Evolutionary conservation across 37 sponge, comb jelly and placozoan genomes (phyloP), one percentile per base, ranked within the genome.

Genomic region (Aphrocallistes beatrix): DNA sequence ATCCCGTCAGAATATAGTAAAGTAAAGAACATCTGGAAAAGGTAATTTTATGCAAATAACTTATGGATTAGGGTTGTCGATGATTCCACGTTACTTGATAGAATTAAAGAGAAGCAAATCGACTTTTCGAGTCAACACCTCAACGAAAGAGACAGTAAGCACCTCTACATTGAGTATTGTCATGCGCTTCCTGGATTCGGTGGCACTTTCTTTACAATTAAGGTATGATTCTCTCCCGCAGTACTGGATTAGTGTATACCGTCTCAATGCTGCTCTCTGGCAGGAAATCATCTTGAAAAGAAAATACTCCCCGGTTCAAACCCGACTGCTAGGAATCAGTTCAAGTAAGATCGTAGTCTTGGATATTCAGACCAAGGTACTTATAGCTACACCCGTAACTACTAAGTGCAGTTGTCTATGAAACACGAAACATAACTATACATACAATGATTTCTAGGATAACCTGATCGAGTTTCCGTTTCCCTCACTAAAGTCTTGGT

Each of bases 61-160:
- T 47, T 17, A 47, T 47, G 17, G 13, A 17, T 47, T 21, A 13
- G 10, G 75, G 10, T 60, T 42, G 32, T 60, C 17, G n/a, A n/a
- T n/a, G n/a, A n/a, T n/a, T n/a, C n/a, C n/a, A n/a, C n/a, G n/a
- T n/a, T n/a, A n/a, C n/a, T n/a, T n/a, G n/a, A n/a, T 60, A 60
- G 75, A 60, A 13, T 60, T 1, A 60, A 13, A 60, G 75, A 60
- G 25, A 60, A 60, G n/a, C 75, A 60, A 32, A 6, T 13, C 34
- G 75, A 60, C 6, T 60, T 25, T 13, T 3, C 75, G 3, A 19
- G 86, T 75, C 23, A 51, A 75, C 13, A 51, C 9, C 50, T 93
- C 51, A 93, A 94, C 1, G 94, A 91, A 50, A 87, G 96, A 0
- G 93, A 93, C 83, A 83, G 94, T 6, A 95, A 95, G 85, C 96